These are phyloP conservation scores for Idris sp. DNA, from an alignment of 1,140 invertebrate genomes.

Conservation along the genomic window DNA sequence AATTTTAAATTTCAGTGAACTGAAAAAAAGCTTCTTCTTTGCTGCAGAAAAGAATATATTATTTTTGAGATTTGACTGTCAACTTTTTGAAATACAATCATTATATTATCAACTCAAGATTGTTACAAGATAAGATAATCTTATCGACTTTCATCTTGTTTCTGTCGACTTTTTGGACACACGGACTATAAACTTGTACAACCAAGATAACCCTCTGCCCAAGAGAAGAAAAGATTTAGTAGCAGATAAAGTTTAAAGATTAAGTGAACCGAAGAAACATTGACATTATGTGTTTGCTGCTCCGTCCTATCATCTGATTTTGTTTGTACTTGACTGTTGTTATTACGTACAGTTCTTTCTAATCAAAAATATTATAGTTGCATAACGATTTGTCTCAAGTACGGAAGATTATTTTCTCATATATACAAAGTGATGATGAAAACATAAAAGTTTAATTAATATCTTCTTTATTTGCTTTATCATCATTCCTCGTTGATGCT, in stretches of 20 bases:
- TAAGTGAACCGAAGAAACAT: constrained; percentile 43
- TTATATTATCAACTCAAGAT: constrained; percentile 35
- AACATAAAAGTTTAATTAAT: no score
- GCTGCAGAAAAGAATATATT: no score
- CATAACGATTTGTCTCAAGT: constrained; percentile 29
- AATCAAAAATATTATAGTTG: constrained; percentile 32
- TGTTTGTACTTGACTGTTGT: constrained; percentile 27
- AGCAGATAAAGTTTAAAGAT: constrained; percentile 46
- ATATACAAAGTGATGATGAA: no score
- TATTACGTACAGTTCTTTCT: constrained; percentile 32
- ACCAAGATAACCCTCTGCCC: constrained; percentile 33
- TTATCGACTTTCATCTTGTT: constrained; percentile 46
- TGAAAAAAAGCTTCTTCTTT: no score
- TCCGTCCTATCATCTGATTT: constrained; percentile 43
- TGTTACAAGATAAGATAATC: constrained; percentile 36
- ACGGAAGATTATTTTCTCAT: constrained; percentile 11
- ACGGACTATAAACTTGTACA: constrained; percentile 36
- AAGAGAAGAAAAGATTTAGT: constrained; percentile 37
- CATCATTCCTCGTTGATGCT: no score
- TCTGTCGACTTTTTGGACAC: constrained; percentile 37
- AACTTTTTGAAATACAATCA: not conserved
- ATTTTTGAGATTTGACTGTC: no score
- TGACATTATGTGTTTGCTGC: constrained; percentile 50
- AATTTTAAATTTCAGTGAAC: no score
- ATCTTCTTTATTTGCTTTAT: no score